Percentiles rank a stretch among this genome's conserved stretches.
Conservation (phyloP, 1,140 invertebrate genomes). For the Micrasema longulum region DNA sequence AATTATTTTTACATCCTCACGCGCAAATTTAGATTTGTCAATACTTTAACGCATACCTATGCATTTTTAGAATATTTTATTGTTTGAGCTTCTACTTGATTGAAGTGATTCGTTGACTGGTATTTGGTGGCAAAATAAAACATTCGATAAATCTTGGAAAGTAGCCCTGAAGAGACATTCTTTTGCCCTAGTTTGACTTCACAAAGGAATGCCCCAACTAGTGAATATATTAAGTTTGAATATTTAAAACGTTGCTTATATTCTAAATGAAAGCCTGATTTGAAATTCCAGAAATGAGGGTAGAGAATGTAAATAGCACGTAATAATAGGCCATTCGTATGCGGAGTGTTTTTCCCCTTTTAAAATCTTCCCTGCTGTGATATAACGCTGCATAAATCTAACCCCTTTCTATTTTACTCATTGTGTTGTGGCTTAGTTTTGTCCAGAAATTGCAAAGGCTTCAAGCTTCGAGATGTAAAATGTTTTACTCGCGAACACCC, state of each 20-base stretch:
- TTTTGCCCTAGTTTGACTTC: too few species aligned
- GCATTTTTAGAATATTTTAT: too few species aligned
- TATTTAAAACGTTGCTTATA: slow-evolving; percentile 33
- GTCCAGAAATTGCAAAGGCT: slow-evolving; percentile 5
- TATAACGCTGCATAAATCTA: slow-evolving; percentile 25
- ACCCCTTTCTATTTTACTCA: slow-evolving; percentile 22
- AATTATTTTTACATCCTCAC: too few species aligned
- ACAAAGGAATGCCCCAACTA: too few species aligned
- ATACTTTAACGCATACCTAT: too few species aligned
- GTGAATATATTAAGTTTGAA: slow-evolving; percentile 29
- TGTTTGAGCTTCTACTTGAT: too few species aligned
- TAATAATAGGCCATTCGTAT: slow-evolving; percentile 38
- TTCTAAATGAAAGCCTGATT: slow-evolving; percentile 30
- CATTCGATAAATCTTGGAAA: background rate
- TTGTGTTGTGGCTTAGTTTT: slow-evolving; percentile 6
- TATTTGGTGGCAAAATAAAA: too few species aligned
- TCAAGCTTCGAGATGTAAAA: too few species aligned
- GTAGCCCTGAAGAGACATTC: background rate
- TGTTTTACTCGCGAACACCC: background rate
- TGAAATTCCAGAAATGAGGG: slow-evolving; percentile 21
- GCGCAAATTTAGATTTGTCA: too few species aligned
- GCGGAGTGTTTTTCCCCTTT: slow-evolving; percentile 27
- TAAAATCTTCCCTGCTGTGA: slow-evolving; percentile 35
- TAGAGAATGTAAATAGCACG: slow-evolving; percentile 23
- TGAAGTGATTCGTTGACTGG: too few species aligned